A percentile compares a stretch with the other conserved stretches of the same genome.
phyloP scores from a whole-genome alignment of 2,888 invertebrate species.

The Chrysolina oricalcia region DNA sequence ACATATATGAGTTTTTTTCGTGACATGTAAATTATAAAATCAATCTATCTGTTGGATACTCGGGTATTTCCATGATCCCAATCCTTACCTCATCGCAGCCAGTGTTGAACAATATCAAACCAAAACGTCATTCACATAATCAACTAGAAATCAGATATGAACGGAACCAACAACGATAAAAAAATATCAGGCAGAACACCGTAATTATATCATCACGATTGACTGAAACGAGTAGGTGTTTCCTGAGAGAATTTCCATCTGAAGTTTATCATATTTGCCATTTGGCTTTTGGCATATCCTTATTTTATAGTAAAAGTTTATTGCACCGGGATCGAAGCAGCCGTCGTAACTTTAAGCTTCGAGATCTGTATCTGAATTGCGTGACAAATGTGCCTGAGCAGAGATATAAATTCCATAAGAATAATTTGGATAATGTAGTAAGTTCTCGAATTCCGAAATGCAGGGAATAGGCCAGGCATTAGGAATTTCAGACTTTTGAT shows the following conservation, averaged over 20 bases:
- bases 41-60: no score
- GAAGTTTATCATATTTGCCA: conserved; percentile 47
- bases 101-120: background rate
- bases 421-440: conserved; percentile 62
- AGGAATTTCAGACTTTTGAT: background rate
- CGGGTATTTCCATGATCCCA: no score
- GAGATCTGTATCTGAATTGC: conserved; percentile 54
- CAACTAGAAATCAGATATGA: background rate
- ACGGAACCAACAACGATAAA: background rate
- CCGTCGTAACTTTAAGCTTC: conserved; percentile 20
- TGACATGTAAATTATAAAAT: no score
- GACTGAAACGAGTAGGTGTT: conserved; percentile 40
- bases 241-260: conserved; percentile 41
- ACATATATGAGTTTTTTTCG: no score
- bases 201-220: conserved; percentile 33
- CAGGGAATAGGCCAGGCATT: conserved; percentile 62
- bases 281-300: conserved; percentile 48
- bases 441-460: conserved; percentile 59
- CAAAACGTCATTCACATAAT: background rate
- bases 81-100: no score
- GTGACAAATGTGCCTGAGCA: conserved; percentile 51
- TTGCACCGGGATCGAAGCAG: conserved; percentile 41
- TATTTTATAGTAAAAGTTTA: conserved; percentile 49
- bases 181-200: conserved; percentile 9
- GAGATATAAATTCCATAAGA: conserved; percentile 51